Conservation (phyloP, 2,797 vertebrate species). For the Sus cebifrons region DNA sequence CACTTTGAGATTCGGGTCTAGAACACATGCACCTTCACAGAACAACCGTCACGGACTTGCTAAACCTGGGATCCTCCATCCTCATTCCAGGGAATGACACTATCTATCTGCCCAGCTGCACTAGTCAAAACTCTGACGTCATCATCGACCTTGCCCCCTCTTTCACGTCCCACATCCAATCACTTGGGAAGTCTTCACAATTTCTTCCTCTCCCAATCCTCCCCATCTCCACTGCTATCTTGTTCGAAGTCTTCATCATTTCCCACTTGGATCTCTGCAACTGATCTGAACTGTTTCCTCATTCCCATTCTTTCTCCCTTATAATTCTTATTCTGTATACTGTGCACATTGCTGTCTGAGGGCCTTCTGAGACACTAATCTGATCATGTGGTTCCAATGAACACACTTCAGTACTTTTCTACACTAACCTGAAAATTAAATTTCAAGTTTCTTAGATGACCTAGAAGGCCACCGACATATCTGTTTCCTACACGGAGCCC, state of each 20-base stretch:
- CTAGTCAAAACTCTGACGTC: neutral
- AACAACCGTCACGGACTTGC: neutral
- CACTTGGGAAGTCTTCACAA: neutral
- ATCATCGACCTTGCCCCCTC: neutral
- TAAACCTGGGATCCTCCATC: too few relatives aligned
- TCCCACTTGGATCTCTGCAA: neutral
- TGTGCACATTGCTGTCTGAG: neutral
- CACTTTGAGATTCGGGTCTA: neutral
- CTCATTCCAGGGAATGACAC: neutral
- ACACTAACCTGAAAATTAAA: slow-evolving; percentile 3
- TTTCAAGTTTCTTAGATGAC: neutral
- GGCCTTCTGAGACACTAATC: slow-evolving; percentile 21
- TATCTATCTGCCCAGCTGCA: neutral
- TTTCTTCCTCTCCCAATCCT: neutral
- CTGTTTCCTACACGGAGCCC: neutral
- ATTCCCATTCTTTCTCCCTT: neutral
- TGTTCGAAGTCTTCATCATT: neutral
- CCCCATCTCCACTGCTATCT: neutral
- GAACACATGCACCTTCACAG: neutral
- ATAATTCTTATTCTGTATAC: neutral
- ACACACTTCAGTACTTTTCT: slow-evolving; percentile 12
- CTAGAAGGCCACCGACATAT: neutral
- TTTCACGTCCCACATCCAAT: neutral
- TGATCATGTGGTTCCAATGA: slow-evolving; percentile 2
- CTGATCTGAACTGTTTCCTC: neutral